Evolutionary conservation across 2,113 vertebrate genomes (phyloP).

Genomic region (Hippocampus mohnikei): DNA sequence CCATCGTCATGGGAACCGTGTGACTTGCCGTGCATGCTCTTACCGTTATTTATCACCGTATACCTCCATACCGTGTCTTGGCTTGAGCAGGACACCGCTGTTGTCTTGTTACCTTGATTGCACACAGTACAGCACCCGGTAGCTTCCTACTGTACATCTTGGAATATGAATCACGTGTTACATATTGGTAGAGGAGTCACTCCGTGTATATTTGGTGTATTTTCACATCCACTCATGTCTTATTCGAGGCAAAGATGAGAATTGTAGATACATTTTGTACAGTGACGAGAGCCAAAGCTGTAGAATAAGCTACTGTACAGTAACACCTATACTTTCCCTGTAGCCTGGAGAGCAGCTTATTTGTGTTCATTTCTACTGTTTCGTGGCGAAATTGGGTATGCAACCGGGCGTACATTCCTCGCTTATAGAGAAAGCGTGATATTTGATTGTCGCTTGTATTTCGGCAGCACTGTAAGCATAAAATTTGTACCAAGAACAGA

Average conservation of each 20-base stretch:
- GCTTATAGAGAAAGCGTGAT: conserved; percentile 8
- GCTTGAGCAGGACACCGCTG: conserved; percentile 31
- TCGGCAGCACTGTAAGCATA: conserved; percentile 29
- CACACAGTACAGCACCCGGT: conserved; percentile 41
- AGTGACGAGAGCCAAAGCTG: conserved; percentile 34
- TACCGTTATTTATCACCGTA: conserved; percentile 53
- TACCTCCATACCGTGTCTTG: conserved; percentile 56
- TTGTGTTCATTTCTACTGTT: conserved; percentile 19
- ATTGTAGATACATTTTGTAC: conserved; percentile 11
- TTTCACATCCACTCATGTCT: conserved; percentile 23
- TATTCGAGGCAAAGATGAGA: conserved; percentile 6
- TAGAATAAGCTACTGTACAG: conserved; percentile 17
- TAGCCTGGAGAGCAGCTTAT: conserved; percentile 17
- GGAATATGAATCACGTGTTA: conserved; percentile 2
- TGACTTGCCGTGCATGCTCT: conserved; percentile 53
- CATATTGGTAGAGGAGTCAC: conserved; percentile 14
- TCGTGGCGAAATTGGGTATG: background rate
- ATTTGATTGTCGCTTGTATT: conserved; percentile 29
- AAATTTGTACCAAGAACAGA: conserved; percentile 33
- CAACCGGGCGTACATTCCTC: background rate
- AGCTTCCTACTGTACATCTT: conserved; percentile 10
- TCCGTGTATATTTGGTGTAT: conserved; percentile 16
- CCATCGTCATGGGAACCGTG: conserved; percentile 19
- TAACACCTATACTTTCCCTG: background rate
- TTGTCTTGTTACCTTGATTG: conserved; percentile 35